phyloP scores from a whole-genome alignment of 2,113 vertebrate species.

The Brachionichthys hirsutus region DNA sequence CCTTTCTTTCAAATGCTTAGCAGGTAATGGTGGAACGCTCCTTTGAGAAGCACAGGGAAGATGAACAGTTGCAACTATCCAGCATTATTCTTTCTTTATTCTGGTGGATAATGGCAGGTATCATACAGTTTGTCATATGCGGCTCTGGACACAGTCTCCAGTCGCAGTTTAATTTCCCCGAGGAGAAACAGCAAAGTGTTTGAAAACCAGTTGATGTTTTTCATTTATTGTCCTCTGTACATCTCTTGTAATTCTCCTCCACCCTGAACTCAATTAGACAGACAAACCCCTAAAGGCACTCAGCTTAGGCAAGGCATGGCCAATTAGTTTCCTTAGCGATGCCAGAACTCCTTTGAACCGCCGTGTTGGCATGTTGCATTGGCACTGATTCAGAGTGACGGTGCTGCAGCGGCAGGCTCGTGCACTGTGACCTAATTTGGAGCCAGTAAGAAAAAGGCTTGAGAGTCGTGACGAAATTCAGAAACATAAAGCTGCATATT shows the following conservation, averaged over 20 bases:
- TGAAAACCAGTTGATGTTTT: constrained; percentile 72
- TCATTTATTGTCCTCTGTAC: constrained; percentile 70
- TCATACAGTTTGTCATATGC: constrained; percentile 46
- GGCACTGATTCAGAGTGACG: constrained; percentile 71
- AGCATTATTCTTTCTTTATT: constrained; percentile 35
- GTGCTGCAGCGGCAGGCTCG: constrained; percentile 66
- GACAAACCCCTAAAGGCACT: constrained; percentile 73
- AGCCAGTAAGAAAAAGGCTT: constrained; percentile 38
- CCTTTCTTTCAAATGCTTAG: too few relatives aligned
- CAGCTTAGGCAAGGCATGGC: constrained; percentile 76
- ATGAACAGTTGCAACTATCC: constrained; percentile 13
- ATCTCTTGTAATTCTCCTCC: constrained; percentile 71
- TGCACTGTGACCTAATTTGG: constrained; percentile 76
- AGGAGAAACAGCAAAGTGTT: constrained; percentile 60
- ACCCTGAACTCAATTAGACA: constrained; percentile 78
- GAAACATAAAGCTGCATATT: constrained; percentile 29
- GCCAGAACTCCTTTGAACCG: constrained; percentile 80
- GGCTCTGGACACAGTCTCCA: constrained; percentile 43
- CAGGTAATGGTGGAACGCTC: too few relatives aligned
- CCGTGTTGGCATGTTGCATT: constrained; percentile 69
- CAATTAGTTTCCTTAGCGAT: constrained; percentile 78
- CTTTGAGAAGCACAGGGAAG: constrained; percentile 35
- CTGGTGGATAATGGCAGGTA: constrained; percentile 31
- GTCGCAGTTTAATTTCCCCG: constrained; percentile 57
- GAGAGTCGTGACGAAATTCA: constrained; percentile 39